These are phyloP conservation scores for Syngnathus rostellatus DNA, from an alignment of 2,797 vertebrate species.

Conservation along the genomic window DNA sequence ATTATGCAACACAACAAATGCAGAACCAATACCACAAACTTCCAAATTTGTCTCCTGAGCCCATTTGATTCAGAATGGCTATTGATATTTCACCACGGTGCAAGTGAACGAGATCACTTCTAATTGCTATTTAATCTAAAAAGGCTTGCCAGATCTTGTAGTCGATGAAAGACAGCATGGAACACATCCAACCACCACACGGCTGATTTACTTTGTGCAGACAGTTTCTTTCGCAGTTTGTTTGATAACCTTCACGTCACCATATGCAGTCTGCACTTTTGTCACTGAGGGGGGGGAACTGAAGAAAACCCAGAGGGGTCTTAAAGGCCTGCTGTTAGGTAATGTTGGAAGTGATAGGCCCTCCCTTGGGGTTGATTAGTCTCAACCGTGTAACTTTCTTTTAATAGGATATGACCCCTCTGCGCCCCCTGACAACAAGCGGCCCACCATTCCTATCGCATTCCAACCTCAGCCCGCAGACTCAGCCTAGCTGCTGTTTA, in stretches of 20 bases:
- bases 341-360: constrained; percentile 61
- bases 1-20: not conserved
- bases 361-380: constrained; percentile 63
- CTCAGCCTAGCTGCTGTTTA: constrained; percentile 51
- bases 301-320: constrained; percentile 38
- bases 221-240: constrained; percentile 2
- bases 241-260: constrained; percentile 24
- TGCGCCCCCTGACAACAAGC: constrained; percentile 46
- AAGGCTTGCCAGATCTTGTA: not conserved
- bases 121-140: not conserved
- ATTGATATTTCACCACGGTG: not conserved
- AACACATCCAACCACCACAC: not conserved
- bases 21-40: not conserved
- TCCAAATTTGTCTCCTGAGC: not conserved
- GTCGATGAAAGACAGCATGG: not conserved
- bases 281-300: constrained; percentile 32
- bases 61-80: not conserved
- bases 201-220: not conserved
- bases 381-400: constrained; percentile 61
- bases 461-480: constrained; percentile 28
- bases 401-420: constrained; percentile 60
- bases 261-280: constrained; percentile 6
- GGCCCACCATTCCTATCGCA: constrained; percentile 35
- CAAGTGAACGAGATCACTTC: constrained; percentile 1
- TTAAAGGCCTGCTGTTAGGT: constrained; percentile 54